Evolutionary conservation across 2,797 vertebrate genomes (phyloP).

Genomic region (Muscicapa comitata): DNA sequence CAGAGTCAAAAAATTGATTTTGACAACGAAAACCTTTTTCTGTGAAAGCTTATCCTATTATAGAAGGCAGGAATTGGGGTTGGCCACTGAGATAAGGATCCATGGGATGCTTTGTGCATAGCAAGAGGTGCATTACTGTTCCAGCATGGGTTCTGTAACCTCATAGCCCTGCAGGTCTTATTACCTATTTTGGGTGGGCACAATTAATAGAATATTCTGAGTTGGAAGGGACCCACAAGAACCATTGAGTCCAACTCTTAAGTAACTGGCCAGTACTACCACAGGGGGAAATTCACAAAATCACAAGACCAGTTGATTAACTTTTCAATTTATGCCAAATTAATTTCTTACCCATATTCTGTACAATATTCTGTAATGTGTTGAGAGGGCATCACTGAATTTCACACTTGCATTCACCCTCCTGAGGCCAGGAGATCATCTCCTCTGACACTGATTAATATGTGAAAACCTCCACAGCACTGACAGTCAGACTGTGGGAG

Average conservation of each 20-base stretch:
- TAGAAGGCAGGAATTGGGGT: not conserved
- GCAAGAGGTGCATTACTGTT: not conserved
- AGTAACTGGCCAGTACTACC: not conserved
- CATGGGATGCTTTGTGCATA: not conserved
- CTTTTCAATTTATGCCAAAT: not conserved
- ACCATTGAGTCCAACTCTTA: no score
- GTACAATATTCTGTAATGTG: not conserved
- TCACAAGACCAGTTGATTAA: not conserved
- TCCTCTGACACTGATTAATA: not conserved
- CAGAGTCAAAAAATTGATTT: not conserved
- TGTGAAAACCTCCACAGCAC: not conserved
- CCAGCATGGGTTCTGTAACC: not conserved
- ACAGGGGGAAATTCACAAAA: not conserved
- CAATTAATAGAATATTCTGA: not conserved
- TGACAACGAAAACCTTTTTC: not conserved
- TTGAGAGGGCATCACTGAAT: not conserved
- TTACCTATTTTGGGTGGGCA: not conserved
- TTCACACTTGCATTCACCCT: not conserved
- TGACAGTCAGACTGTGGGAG: not conserved
- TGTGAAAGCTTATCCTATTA: not conserved
- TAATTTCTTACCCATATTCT: not conserved
- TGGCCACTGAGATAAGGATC: not conserved
- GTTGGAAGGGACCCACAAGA: not conserved
- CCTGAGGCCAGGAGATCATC: not conserved
- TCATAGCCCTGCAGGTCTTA: not conserved